These are phyloP conservation scores for Yoshiicerus persimilis DNA, from an alignment of 1,140 invertebrate genomes.

Conservation along the genomic window DNA sequence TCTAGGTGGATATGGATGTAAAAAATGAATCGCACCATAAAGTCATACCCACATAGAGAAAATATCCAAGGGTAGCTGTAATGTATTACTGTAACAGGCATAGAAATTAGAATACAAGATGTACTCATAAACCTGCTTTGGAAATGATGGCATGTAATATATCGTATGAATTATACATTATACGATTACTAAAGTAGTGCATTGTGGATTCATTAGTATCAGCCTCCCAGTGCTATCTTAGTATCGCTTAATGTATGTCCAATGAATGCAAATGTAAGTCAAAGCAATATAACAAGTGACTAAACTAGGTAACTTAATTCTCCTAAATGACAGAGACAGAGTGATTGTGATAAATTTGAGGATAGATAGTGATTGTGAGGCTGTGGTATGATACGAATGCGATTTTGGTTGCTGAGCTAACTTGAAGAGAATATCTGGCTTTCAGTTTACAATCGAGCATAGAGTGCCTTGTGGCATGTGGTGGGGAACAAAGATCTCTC, in stretches of 20 bases:
- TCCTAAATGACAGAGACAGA: slow-evolving; percentile 1
- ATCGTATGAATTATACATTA: not conserved
- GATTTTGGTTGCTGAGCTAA: not conserved
- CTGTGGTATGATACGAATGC: not conserved
- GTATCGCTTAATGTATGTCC: not conserved
- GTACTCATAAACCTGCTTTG: not conserved
- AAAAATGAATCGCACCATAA: not conserved
- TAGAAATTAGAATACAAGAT: not conserved
- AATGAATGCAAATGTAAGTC: not conserved
- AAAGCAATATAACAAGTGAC: not conserved
- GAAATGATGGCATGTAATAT: not conserved
- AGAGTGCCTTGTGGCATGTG: not conserved
- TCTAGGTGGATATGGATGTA: not conserved
- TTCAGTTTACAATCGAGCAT: not conserved
- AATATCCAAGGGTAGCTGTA: not conserved
- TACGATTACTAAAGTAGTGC: not conserved
- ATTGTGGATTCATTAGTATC: not conserved
- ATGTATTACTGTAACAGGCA: not conserved
- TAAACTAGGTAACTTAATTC: not conserved
- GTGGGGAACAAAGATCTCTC: not conserved
- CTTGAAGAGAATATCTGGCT: not conserved
- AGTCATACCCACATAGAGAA: not conserved
- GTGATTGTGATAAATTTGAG: not conserved
- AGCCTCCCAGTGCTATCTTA: not conserved
- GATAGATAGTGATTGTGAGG: not conserved